Conservation (phyloP, 30 jellyfish, hydroid and myxozoan species). For the Haliclystus octoradiatus region DNA sequence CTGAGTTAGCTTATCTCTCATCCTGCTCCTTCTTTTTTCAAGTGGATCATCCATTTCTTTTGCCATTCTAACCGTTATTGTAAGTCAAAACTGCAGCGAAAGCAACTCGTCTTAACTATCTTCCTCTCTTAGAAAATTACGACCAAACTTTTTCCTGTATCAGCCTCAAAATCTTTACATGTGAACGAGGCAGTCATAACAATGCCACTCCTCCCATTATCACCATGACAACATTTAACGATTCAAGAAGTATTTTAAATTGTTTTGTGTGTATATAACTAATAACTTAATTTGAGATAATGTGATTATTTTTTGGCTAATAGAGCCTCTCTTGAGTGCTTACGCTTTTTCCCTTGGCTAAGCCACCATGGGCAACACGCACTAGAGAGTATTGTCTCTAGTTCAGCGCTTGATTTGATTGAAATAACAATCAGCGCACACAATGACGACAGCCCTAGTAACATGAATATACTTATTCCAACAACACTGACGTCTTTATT, state of each 20-base stretch:
- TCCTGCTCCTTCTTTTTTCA: not conserved
- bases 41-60: not conserved
- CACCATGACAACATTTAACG: too few species aligned
- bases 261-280: too few species aligned
- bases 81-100: not conserved
- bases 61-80: too few species aligned
- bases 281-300: too few species aligned
- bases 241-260: too few species aligned
- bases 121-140: not conserved
- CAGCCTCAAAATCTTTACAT: not conserved
- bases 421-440: not conserved
- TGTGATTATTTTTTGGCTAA: too few species aligned
- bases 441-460: not conserved
- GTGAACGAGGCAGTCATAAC: too few species aligned
- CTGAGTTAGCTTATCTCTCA: not conserved
- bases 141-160: not conserved
- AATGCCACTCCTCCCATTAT: too few species aligned
- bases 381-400: not conserved
- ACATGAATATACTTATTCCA: not conserved
- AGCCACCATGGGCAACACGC: conserved; percentile 1
- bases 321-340: too few species aligned
- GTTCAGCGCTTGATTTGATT: not conserved
- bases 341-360: too few species aligned
- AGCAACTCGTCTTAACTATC: not conserved
- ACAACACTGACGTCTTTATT: not conserved